Conservation (phyloP, 2,888 invertebrate genomes). For the Cantharis rufa region DNA sequence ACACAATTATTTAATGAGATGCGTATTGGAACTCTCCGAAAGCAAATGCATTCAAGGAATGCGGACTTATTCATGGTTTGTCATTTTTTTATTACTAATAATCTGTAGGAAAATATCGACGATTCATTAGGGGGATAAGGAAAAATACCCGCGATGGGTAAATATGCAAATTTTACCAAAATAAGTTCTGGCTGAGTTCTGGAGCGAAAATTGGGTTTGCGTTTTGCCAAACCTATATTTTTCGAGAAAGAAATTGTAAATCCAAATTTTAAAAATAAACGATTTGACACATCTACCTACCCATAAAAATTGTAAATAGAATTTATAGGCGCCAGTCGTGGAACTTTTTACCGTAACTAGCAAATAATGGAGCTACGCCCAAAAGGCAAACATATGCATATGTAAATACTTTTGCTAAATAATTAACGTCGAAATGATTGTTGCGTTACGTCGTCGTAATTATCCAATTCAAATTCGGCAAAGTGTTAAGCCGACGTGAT, state of each 20-base stretch:
- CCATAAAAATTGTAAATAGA: neutral
- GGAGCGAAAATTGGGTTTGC: too few species aligned
- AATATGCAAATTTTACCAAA: too few species aligned
- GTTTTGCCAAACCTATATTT: too few species aligned
- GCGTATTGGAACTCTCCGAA: neutral
- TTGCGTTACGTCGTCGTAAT: neutral
- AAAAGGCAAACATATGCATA: neutral
- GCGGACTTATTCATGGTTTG: neutral
- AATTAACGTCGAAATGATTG: neutral
- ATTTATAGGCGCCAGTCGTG: neutral
- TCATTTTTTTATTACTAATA: neutral
- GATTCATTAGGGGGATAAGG: neutral
- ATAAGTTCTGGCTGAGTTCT: too few species aligned
- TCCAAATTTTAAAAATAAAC: neutral
- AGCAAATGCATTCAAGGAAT: neutral
- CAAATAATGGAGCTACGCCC: neutral
- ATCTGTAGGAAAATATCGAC: neutral
- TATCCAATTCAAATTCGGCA: conserved; percentile 15
- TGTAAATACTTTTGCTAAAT: neutral
- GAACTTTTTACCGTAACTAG: neutral
- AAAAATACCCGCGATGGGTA: neutral
- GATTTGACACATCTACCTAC: neutral
- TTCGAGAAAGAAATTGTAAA: too few species aligned
- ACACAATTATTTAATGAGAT: neutral
- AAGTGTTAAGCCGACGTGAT: conserved; percentile 30